Percentiles rank a stretch among this genome's conserved stretches.
Evolutionary conservation across 2,113 vertebrate species (phyloP).

Genomic region (Gasterosteus aculeatus): DNA sequence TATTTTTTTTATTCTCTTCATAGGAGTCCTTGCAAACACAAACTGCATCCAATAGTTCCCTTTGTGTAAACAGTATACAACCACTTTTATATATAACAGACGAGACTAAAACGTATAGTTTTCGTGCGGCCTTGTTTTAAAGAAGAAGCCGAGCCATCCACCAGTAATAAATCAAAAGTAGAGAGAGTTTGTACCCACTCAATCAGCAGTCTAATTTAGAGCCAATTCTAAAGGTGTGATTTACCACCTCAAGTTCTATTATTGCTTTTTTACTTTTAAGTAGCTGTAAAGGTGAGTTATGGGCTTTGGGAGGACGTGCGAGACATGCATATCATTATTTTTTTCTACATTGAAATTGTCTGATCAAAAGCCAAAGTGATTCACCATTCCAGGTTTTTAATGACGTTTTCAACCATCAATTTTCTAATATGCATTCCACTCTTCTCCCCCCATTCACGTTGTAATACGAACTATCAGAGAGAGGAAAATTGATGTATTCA

Average conservation of each 20-base stretch:
- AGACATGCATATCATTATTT: conserved; percentile 47
- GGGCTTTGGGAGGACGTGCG: conserved; percentile 29
- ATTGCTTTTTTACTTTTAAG: conserved; percentile 50
- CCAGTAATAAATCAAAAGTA: conserved; percentile 13
- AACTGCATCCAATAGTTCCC: neutral
- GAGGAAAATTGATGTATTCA: neutral
- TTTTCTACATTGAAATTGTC: conserved; percentile 47
- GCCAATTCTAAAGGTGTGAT: conserved; percentile 33
- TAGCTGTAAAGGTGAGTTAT: conserved; percentile 52
- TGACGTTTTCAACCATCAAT: conserved; percentile 36
- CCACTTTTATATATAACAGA: neutral
- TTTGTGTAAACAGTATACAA: conserved; percentile 10
- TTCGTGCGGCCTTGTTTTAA: conserved; percentile 12
- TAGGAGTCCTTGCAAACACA: conserved; percentile 19
- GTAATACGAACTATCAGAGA: conserved; percentile 17
- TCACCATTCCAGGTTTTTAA: conserved; percentile 38
- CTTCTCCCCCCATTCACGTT: conserved; percentile 15
- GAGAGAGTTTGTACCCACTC: conserved; percentile 31
- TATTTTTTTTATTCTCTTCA: neutral
- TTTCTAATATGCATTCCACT: conserved; percentile 25
- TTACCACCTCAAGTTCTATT: conserved; percentile 44
- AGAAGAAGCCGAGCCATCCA: neutral
- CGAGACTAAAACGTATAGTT: neutral
- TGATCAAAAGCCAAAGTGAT: conserved; percentile 44
- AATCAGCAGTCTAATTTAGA: conserved; percentile 34